A percentile compares a stretch with the other conserved stretches of the same genome.
These are phyloP conservation scores for Echeneis naucrates DNA, from an alignment of 2,797 vertebrate genomes.

Conservation along the genomic window DNA sequence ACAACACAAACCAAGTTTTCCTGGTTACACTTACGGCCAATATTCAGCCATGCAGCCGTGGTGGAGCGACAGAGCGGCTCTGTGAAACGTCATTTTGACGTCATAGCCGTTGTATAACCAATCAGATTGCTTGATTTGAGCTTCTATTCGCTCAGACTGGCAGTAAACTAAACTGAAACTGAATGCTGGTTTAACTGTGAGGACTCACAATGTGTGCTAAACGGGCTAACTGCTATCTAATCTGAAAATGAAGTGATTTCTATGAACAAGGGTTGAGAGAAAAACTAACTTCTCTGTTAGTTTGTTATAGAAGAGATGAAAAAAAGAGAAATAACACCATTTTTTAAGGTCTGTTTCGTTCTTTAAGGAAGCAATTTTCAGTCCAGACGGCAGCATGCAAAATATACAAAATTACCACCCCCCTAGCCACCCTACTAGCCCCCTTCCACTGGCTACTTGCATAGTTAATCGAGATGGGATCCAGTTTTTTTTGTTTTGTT, in stretches of 20 bases:
- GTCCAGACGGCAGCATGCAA: neutral
- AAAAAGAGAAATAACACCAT: neutral
- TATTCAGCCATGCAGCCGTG: too few relatives aligned
- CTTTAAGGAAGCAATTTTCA: neutral
- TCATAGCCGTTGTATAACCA: too few relatives aligned
- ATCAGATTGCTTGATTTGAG: too few relatives aligned
- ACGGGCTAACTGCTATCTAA: neutral
- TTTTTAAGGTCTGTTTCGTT: neutral
- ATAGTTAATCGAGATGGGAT: conserved; percentile 12
- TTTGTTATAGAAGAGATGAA: too few relatives aligned
- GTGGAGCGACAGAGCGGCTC: too few relatives aligned
- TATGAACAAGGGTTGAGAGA: neutral
- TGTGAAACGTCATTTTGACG: too few relatives aligned
- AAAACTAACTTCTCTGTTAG: neutral
- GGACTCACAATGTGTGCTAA: neutral
- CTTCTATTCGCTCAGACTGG: too few relatives aligned
- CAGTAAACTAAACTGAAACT: too few relatives aligned
- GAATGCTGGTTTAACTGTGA: too few relatives aligned
- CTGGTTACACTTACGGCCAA: neutral
- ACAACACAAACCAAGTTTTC: neutral
- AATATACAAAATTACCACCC: conserved; percentile 13
- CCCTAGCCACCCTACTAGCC: too few relatives aligned
- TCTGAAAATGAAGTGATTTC: neutral
- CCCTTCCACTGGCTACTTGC: conserved; percentile 3
- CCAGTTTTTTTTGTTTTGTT: too few relatives aligned